Base-by-base conservation (phyloP, 2,113 vertebrate genomes). In the Genyomyrus donnyi region DNA sequence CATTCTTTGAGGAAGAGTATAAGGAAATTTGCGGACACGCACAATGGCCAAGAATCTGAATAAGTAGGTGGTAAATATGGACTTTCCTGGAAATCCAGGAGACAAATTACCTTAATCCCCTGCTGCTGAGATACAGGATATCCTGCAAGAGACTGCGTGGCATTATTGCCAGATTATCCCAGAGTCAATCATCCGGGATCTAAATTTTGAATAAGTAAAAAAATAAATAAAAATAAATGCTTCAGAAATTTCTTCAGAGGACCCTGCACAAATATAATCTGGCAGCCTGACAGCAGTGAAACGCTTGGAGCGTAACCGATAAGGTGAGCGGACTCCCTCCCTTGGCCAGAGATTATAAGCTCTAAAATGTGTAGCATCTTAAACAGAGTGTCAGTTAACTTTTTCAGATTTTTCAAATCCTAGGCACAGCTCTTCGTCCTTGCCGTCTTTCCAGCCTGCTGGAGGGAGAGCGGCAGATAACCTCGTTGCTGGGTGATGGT, bases 41-140 rank as follows among this genome's bases (percentile, higher is more conserved):
- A 39, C 50, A 5, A 53, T 31, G 50, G 48, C 17, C 21, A 39
- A 62, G 39, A 42, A 88, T 88, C 45, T 66, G 35, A 62, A 88
- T 45, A 88, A 88, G 56, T n/a, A 39, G 27, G n/a, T 31, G 27
- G 48, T n/a, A 87, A 87, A 87, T 87, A 87, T 56, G 24, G 45
- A 48, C 84, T 86, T 86, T 50, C 84, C 46, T 24, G n/a, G 46
- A 27, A 48, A 86, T 86, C 24, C 84, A 49, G n/a, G n/a, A 46
- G 46, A 86, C 48, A 86, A 86, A 86, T 86, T 48, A 86, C 48
- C 84, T 50, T 86, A 50, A 86, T 86, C 46, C 84, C 11, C 84
- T 50, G 50, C 50, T 27, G 19, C 85, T 53, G 49, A 87, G 85
- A 87, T 87, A 87, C 35, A 35, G 24, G 31, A 53, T 35, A 24